Evolutionary conservation across 2,888 invertebrate genomes (phyloP).

Genomic region (Ctena decussata): DNA sequence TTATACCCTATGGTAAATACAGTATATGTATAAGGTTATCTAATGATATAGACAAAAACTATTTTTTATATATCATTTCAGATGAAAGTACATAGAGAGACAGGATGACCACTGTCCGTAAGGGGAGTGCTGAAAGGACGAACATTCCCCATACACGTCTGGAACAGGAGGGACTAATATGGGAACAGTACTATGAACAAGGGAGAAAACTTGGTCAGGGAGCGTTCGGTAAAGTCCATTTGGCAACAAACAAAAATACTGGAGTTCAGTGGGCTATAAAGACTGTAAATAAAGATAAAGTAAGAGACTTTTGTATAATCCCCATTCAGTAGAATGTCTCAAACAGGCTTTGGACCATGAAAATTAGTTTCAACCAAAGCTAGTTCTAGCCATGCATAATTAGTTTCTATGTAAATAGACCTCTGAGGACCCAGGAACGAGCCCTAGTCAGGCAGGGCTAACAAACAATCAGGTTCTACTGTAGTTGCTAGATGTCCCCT

Average conservation of each 20-base stretch:
- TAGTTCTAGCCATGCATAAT: too few species aligned
- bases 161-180: slow-evolving; percentile 81
- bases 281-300: slow-evolving; percentile 86
- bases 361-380: too few species aligned
- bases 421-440: too few species aligned
- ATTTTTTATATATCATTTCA: slow-evolving; percentile 29
- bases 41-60: too few species aligned
- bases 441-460: too few species aligned
- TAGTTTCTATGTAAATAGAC: too few species aligned
- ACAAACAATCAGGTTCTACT: neutral
- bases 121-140: slow-evolving; percentile 76
- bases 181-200: slow-evolving; percentile 82
- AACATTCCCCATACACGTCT: slow-evolving; percentile 84
- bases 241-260: slow-evolving; percentile 78
- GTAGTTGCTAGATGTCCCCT: neutral
- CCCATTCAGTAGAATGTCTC: too few species aligned
- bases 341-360: too few species aligned
- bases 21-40: too few species aligned
- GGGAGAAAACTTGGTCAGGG: slow-evolving; percentile 85
- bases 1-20: too few species aligned
- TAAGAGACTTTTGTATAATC: too few species aligned
- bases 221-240: slow-evolving; percentile 85
- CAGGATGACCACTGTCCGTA: slow-evolving; percentile 67
- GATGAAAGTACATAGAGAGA: slow-evolving; percentile 51
- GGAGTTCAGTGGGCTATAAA: slow-evolving; percentile 85